A percentile compares a stretch with the other conserved stretches of the same genome.
Conservation (phyloP, 2,113 vertebrate species). For the Pteropus alecto region DNA sequence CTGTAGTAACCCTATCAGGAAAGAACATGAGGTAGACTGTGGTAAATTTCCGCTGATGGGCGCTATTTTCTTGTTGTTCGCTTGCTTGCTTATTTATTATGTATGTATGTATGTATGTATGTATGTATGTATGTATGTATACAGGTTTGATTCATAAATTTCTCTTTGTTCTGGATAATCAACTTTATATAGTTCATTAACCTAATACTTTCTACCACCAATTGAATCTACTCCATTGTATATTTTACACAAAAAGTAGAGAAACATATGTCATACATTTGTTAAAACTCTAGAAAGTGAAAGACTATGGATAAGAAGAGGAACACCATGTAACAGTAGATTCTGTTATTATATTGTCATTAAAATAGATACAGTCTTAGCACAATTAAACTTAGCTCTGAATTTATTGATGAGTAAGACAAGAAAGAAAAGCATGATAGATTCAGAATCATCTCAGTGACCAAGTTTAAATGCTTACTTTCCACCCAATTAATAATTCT, state of each 20-base stretch:
- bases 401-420: neutral
- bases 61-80: neutral
- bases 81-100: neutral
- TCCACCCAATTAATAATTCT: rapidly evolving
- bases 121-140: neutral
- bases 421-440: neutral
- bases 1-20: neutral
- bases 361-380: neutral
- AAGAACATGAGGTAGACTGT: neutral
- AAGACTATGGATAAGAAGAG: neutral
- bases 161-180: neutral
- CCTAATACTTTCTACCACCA: neutral
- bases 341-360: neutral
- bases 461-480: neutral
- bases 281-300: neutral
- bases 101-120: neutral
- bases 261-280: neutral
- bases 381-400: neutral
- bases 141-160: neutral
- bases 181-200: neutral
- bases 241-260: neutral
- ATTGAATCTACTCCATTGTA: neutral
- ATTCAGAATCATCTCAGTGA: neutral
- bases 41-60: neutral
- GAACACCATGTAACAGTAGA: neutral